Base-by-base conservation (phyloP, 2,797 vertebrate genomes). In the Garrulus glandarius region DNA sequence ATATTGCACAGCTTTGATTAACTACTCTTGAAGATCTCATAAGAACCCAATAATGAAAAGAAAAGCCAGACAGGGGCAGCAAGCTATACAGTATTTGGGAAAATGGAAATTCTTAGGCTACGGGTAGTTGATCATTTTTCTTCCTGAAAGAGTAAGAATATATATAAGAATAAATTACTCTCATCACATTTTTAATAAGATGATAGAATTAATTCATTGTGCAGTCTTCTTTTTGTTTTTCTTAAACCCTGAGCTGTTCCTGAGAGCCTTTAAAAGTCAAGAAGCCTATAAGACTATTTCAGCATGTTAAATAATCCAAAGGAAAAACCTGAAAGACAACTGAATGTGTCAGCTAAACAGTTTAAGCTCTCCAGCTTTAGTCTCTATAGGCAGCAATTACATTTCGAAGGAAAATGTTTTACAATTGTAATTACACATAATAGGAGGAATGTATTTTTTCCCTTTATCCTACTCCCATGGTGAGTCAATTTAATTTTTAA, bases 401-500 rank as follows among this genome's bases (percentile, higher is more conserved):
- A 96, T 97, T 98, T 96, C 0, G 63, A 98, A 98, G 97, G 97
- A 97, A 98, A 98, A 98, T 98, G 97, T 98, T 98, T 98, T 98
- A 98, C 97, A 98, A 97, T 98, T 98, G 97, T 98, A 98, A 98
- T 98, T 98, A 98, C 97, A 98, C 96, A 95, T 98, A 98, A 98
- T 98, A 98, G 95, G 91, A 98, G 93, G 97, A 98, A 98, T 97
- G 97, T 97, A 97, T 98, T 98, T 98, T 97, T 98, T 97, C 95
- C 84, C 96, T 98, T 98, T 97, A 98, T 98, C 95, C 96, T 97
- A 94, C 96, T 98, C 98, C 98, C 98, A 97, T 97, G 97, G 98
- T 32, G 96, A 98, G 98, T 98, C 98, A 98, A 98, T 98, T 98
- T 98, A 98, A 98, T 98, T 98, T 98, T 98, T 98, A 98, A 98